Percentiles rank a stretch among this genome's conserved stretches.
phyloP scores from a whole-genome alignment of 2,113 vertebrate genomes.

The Eleginops maclovinus region DNA sequence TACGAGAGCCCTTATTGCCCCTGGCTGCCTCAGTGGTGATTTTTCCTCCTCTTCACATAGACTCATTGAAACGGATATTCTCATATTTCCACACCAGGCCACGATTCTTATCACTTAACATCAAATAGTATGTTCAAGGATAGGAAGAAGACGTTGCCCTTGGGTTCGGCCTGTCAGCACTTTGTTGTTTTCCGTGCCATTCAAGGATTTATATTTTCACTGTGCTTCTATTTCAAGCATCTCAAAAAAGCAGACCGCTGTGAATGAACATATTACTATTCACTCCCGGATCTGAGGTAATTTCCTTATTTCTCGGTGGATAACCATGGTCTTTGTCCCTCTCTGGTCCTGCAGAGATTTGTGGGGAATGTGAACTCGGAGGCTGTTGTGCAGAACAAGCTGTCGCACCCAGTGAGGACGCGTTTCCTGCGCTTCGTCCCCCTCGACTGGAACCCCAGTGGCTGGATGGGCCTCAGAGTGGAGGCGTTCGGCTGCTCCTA shows the following conservation, averaged over 20 bases:
- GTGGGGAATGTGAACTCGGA: slow-evolving; percentile 90
- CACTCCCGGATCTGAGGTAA: background rate
- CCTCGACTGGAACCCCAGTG: slow-evolving; percentile 86
- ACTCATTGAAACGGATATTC: slow-evolving; percentile 31
- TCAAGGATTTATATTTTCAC: slow-evolving; percentile 43
- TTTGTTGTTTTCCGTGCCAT: slow-evolving; percentile 20
- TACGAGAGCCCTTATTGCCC: slow-evolving; percentile 25
- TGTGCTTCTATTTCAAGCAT: slow-evolving; percentile 44
- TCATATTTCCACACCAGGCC: slow-evolving; percentile 45
- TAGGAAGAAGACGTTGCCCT: slow-evolving; percentile 30
- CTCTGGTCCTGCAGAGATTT: slow-evolving; percentile 82
- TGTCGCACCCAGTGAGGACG: slow-evolving; percentile 87
- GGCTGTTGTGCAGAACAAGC: slow-evolving; percentile 88
- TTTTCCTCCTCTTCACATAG: slow-evolving; percentile 36
- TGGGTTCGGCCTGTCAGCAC: slow-evolving; percentile 46
- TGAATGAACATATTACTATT: slow-evolving; percentile 21
- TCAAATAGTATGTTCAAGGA: slow-evolving; percentile 54
- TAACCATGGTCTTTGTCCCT: background rate
- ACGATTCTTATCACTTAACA: slow-evolving; percentile 62
- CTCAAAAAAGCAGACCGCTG: slow-evolving; percentile 22
- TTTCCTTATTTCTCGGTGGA: background rate
- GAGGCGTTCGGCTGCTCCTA: slow-evolving; percentile 92
- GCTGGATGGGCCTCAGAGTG: slow-evolving; percentile 88
- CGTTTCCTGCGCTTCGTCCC: slow-evolving; percentile 91
- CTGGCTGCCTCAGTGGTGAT: slow-evolving; percentile 29